Evolutionary conservation across 2,888 invertebrate species (phyloP), one percentile per base, ranked within the genome.

Genomic region (Caenorhabditis japonica): DNA sequence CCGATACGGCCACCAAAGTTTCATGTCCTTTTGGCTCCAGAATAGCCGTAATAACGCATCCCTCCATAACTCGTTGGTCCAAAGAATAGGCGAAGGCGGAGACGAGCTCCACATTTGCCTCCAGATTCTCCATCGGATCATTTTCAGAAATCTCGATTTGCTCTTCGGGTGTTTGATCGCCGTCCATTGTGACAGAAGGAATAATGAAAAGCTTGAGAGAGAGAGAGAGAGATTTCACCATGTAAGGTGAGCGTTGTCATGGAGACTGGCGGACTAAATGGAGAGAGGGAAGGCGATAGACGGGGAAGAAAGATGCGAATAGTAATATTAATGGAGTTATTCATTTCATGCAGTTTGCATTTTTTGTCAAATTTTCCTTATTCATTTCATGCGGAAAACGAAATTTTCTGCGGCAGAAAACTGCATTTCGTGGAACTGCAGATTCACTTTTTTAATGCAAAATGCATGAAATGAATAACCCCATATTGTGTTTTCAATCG

Each of bases 1-100:
- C 61, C 1, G 84, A 81, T 15, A 78, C 85, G 13, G 78, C 79
- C 33, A 82, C 77, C n/a, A 85, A 51, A 1, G 70, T 55, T 13
- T 73, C 59, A 10, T 53, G 27, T 19, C 68, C 76, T 23, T 58
- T 39, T 19, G 79, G 76, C 34, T 76, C 76, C 12, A 79, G 36
- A 21, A 71, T 23, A 5, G 73, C 76, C 12, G 62, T 52, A 23
- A 58, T 64, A 4, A 69, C 60, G 46, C 78, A 78, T 49, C 69
- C 56, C 17, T 49, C 51, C 33, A 56, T 51, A 12, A 76, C 52
- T 27, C 76, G 56, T 30, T 62, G 62, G 38, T 76, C 53, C 12
- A 78, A 47, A 15, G 78, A 78, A 51, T 56, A 78, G n/a, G 51
- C 49, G 39, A 68, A 74, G 0, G 43, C 33, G 8, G 47, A 15